Evolutionary conservation across 2,797 vertebrate genomes (phyloP).

Genomic region (Diglossa cyanea): DNA sequence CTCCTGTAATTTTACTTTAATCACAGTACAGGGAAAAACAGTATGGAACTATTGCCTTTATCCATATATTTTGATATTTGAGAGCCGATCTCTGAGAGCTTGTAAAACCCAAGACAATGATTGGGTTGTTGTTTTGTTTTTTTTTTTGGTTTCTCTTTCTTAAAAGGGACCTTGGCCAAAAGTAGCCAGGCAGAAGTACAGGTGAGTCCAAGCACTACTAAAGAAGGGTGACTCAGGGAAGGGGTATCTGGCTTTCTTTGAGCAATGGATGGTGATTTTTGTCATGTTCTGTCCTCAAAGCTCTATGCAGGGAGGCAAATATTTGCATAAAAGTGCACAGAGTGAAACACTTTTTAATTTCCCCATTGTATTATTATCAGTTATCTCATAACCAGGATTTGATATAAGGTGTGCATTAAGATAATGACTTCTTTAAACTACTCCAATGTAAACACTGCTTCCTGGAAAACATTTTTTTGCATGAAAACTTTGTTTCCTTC

Average conservation of each 20-base stretch:
- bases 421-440: not conserved
- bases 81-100: not conserved
- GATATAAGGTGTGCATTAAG: not conserved
- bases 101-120: not conserved
- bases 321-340: not conserved
- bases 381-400: not conserved
- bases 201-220: accelerated
- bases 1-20: not conserved
- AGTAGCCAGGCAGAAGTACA: not conserved
- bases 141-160: not conserved
- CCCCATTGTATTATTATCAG: not conserved
- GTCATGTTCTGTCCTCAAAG: not conserved
- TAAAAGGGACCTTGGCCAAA: not conserved
- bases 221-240: not conserved
- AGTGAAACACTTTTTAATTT: not conserved
- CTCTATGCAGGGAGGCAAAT: not conserved
- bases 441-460: not conserved
- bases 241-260: not conserved
- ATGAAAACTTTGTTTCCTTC: not conserved
- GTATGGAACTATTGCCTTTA: not conserved
- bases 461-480: not conserved
- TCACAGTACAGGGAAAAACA: not conserved
- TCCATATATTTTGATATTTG: not conserved
- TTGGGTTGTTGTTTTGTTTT: accelerated
- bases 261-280: not conserved